Conservation (phyloP, 2,113 vertebrate species). For the Seriola rivoliana region DNA sequence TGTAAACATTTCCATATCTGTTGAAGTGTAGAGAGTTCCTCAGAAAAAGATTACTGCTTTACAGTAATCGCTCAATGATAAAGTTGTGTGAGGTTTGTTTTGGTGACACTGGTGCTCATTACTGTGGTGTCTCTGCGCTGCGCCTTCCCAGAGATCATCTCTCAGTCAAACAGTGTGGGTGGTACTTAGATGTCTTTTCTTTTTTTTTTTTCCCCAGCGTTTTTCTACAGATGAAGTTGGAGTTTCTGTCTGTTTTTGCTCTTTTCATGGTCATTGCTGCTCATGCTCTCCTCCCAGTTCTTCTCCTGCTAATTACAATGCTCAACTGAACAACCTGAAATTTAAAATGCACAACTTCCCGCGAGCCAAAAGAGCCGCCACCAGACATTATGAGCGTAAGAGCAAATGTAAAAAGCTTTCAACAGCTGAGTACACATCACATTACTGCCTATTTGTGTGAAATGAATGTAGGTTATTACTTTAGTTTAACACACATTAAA, state of each 20-base stretch:
- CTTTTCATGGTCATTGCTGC: not conserved
- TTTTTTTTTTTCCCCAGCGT: not conserved
- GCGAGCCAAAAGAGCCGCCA: not conserved
- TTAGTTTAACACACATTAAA: constrained; percentile 6
- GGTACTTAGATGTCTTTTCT: constrained; percentile 10
- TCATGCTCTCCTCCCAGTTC: not conserved
- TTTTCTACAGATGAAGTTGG: not conserved
- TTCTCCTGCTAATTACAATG: not conserved
- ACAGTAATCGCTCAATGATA: not conserved
- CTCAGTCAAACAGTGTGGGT: constrained; percentile 27
- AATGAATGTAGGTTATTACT: constrained; percentile 14
- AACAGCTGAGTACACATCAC: not conserved
- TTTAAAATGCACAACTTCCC: not conserved
- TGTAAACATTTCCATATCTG: not conserved
- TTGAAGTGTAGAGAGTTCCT: not conserved
- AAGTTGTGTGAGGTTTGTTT: constrained; percentile 9
- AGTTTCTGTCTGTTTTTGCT: constrained; percentile 8
- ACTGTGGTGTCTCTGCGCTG: too few relatives aligned
- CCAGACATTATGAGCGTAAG: not conserved
- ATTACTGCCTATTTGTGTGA: not conserved
- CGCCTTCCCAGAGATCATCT: constrained; percentile 19
- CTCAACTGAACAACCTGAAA: not conserved
- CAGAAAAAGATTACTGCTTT: not conserved
- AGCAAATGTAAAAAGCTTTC: not conserved
- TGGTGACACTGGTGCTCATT: constrained; percentile 23